Evolutionary conservation across 2,797 vertebrate genomes (phyloP).

Genomic region (Cyprinodon diabolis): DNA sequence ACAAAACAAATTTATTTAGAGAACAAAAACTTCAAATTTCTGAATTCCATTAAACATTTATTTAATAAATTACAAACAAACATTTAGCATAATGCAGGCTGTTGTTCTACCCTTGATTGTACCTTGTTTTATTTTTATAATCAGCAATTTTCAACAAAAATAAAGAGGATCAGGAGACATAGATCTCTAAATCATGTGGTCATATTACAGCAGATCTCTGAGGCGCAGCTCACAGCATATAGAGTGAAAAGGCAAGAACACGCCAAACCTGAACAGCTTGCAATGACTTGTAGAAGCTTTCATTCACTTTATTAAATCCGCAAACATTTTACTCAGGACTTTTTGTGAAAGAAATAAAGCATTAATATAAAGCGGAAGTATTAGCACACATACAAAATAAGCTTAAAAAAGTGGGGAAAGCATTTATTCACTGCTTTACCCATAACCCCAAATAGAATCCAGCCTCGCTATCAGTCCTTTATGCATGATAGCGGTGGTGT

Average conservation of each 20-base stretch:
- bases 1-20: slow-evolving; percentile 66
- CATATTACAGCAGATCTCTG: slow-evolving; percentile 28
- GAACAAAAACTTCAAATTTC: slow-evolving; percentile 40
- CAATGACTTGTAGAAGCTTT: neutral
- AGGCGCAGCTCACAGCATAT: slow-evolving; percentile 36
- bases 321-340: neutral
- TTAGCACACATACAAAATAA: neutral
- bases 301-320: neutral
- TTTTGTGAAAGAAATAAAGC: neutral
- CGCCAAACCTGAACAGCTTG: slow-evolving; percentile 1
- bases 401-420: neutral
- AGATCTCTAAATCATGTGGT: slow-evolving; percentile 8
- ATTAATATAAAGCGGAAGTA: neutral
- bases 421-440: neutral
- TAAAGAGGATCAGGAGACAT: slow-evolving; percentile 21
- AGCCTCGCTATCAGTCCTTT: neutral
- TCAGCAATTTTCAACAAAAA: slow-evolving; percentile 33
- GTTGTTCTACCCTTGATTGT: slow-evolving; percentile 29
- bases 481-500: neutral
- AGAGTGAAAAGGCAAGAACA: slow-evolving; percentile 29
- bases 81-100: slow-evolving; percentile 13
- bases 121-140: slow-evolving; percentile 32
- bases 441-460: neutral
- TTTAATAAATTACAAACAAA: slow-evolving; percentile 43
- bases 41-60: slow-evolving; percentile 20